phyloP scores from a whole-genome alignment of 2,797 vertebrate species.

The Acomys russatus region DNA sequence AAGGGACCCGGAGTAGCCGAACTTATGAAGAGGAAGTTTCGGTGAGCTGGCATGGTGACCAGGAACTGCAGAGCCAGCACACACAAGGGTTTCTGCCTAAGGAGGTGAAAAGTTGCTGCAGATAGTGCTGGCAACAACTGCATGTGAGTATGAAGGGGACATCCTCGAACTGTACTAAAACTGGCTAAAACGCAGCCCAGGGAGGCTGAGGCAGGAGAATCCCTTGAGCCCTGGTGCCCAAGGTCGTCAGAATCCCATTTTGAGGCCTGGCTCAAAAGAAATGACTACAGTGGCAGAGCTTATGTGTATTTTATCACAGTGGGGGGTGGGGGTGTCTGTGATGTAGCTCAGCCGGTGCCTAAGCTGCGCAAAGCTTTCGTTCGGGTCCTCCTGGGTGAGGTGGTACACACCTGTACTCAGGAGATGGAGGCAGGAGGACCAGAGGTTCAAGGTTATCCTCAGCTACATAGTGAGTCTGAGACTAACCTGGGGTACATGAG shows the following conservation, averaged over 20 bases:
- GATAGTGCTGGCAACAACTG: fast-evolving
- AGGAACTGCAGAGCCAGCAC: background rate
- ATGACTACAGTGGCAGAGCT: background rate
- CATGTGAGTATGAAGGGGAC: too few species aligned
- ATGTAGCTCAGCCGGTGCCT: background rate
- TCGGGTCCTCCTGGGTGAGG: background rate
- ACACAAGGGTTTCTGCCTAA: background rate
- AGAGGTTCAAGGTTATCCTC: background rate
- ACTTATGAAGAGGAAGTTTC: background rate
- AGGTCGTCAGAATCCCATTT: background rate
- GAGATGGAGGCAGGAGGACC: background rate
- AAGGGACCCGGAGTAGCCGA: background rate
- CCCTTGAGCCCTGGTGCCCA: background rate
- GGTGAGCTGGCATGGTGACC: background rate
- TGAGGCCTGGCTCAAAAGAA: background rate
- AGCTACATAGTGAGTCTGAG: background rate
- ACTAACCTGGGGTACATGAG: background rate
- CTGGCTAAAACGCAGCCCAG: background rate
- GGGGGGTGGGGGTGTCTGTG: background rate
- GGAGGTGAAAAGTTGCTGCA: background rate
- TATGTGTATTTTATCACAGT: background rate
- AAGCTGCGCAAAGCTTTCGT: background rate
- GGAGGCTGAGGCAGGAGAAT: background rate
- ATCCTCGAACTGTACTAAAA: background rate
- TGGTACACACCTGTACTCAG: background rate